These are phyloP conservation scores for Dynastes tityus DNA, from an alignment of 2,888 invertebrate genomes.

Conservation along the genomic window DNA sequence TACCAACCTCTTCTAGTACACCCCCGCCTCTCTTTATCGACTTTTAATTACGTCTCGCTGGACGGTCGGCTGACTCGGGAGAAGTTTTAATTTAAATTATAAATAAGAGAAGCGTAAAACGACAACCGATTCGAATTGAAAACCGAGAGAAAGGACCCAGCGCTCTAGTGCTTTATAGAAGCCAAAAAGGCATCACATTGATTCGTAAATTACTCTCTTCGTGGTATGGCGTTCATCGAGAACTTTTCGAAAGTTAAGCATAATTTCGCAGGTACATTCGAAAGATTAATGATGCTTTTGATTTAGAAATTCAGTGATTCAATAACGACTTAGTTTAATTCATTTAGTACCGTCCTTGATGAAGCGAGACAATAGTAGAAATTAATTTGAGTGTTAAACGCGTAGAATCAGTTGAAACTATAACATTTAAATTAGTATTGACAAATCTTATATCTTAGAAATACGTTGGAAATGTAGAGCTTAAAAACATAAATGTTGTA, in stretches of 20 bases:
- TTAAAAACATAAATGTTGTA: no score
- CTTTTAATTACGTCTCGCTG: constrained; percentile 47
- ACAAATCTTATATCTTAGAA: no score
- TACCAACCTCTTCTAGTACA: background rate
- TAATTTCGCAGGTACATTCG: constrained; percentile 27
- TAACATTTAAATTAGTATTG: no score
- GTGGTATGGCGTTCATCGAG: background rate
- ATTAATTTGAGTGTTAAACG: no score
- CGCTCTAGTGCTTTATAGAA: constrained; percentile 13
- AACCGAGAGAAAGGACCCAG: constrained; percentile 18
- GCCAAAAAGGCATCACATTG: constrained; percentile 31
- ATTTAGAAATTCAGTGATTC: constrained; percentile 21
- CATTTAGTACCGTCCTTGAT: background rate
- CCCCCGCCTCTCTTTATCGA: constrained; percentile 42
- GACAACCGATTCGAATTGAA: constrained; percentile 46
- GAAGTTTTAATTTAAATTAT: constrained; percentile 50
- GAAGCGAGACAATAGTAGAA: no score
- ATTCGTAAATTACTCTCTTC: constrained; percentile 31
- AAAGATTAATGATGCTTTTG: constrained; percentile 38
- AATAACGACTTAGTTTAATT: constrained; percentile 24
- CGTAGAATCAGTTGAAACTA: no score
- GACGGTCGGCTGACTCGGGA: constrained; percentile 19
- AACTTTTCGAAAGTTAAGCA: constrained; percentile 26
- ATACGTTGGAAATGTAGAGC: no score
- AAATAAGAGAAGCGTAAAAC: constrained; percentile 44